Evolutionary conservation across 2,888 invertebrate genomes (phyloP).

Genomic region (Drosophila recens): DNA sequence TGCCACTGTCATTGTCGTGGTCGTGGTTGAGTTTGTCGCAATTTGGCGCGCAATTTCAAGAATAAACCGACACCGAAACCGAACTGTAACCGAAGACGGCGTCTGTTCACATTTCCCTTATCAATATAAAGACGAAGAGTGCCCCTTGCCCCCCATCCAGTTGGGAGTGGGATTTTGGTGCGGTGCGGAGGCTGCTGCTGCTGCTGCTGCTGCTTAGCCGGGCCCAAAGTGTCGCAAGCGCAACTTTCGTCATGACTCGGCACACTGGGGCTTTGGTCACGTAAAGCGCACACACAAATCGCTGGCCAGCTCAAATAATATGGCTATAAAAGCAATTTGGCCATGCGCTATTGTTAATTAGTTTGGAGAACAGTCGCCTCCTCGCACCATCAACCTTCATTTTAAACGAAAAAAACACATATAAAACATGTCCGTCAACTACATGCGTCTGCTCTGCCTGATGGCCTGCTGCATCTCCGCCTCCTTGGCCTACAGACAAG

Average conservation of each 20-base stretch:
- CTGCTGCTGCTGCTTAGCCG: slow-evolving; percentile 27
- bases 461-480: slow-evolving; percentile 63
- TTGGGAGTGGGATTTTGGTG: slow-evolving; percentile 10
- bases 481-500: slow-evolving; percentile 42
- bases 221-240: slow-evolving; percentile 35
- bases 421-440: slow-evolving; percentile 54
- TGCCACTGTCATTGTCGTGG: slow-evolving; percentile 33
- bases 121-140: slow-evolving; percentile 11
- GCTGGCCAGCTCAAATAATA: slow-evolving; percentile 59
- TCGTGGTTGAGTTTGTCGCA: slow-evolving; percentile 28
- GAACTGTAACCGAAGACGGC: slow-evolving; percentile 37
- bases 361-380: slow-evolving; percentile 72
- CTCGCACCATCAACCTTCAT: slow-evolving; percentile 51
- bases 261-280: slow-evolving; percentile 74
- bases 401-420: background rate
- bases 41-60: slow-evolving; percentile 66
- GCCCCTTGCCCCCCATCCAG: background rate
- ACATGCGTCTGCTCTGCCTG: slow-evolving; percentile 58
- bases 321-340: slow-evolving; percentile 82
- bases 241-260: slow-evolving; percentile 57
- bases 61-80: slow-evolving; percentile 53
- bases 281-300: slow-evolving; percentile 76
- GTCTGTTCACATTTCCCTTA: slow-evolving; percentile 35
- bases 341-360: slow-evolving; percentile 74
- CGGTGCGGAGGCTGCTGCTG: slow-evolving; percentile 20